Base-by-base conservation (phyloP, 2,888 invertebrate genomes). In the Harpalus rubripes region DNA sequence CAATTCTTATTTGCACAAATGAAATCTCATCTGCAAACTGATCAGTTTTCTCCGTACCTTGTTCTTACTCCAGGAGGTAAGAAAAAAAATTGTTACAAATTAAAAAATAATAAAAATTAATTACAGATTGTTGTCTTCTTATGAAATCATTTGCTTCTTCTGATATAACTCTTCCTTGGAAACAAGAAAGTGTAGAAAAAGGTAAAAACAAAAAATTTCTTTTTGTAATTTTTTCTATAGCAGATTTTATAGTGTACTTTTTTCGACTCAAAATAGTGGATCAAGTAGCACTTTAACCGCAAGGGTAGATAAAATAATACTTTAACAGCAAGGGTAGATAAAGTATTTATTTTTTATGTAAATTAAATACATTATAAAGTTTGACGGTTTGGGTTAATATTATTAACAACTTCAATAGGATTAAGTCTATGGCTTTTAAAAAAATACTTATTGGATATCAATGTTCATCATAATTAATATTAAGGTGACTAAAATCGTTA, bases 21-120 rank as follows among this genome's bases (percentile, higher is more conserved):
- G 58, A 52, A 52, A 39, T 80, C 85, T 16, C 65, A 68, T 65
- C 65, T 68, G 18, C 65, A 79, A 58, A 80, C 79, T 80, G 80
- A 81, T 81, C 81, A 85, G 18, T 85, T 85, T 72, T 41, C 39
- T 16, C 85, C 85, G 15, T 85, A 85, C 18, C 80, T 85, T 68
- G 39, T 85, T 22, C 41, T 85, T 10, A 58, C 68, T 7, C 80
- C 85, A 18, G 85, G 80, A 65, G 68, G 85, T 85, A 85, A 15
- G n/a, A 68, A 6, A 10, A 4, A 15, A 63, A 68, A 39, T 52
- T 15, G 18, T 74, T 44, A 3, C 32, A n/a, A 15, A 68, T 68
- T 32, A 32, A 32, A 32, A 32, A 32, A 32, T 65, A 8, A 32
- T 68, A 22, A 63, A 63, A 12, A 44, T 18, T 52, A 16, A 12